Evolutionary conservation across 2,113 vertebrate genomes (phyloP), one percentile per base, ranked within the genome.

Genomic region (Saimiri boliviensis): DNA sequence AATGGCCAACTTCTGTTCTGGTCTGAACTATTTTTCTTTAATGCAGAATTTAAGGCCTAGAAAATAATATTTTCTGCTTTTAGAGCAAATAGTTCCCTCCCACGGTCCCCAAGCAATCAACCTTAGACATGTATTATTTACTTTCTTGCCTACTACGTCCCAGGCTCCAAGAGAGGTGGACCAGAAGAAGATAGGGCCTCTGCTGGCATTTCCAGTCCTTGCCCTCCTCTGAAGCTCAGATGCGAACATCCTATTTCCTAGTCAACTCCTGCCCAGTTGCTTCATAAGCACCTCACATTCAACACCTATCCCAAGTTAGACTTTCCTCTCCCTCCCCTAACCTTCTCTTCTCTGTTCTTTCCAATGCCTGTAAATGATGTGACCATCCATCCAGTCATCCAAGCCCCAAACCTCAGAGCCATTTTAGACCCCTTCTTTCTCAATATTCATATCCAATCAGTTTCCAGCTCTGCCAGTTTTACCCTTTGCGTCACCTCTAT

Each of bases 31-130:
- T 73, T 96, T 91, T 85, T 93, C 73, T 80, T 7, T 89, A 80
- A 76, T 97, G 40, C 32, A 94, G 70, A 96, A 94, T 93, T 91
- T 84, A 91, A 97, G 9, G 86, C 86, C 84, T 52, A 89, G 80
- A 94, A 82, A 93, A 96, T 80, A 68, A 80, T 95, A 70, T 90
- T 94, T 76, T 76, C 82, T n/a, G 77, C 35, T 94, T 37, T n/a
- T 95, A 76, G n/a, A 95, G 70, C 76, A 83, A 82, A 86, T 77
- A 74, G 27, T 80, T 94, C 77, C 79, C 37, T 40, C 49, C 3
- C 2, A 35, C 14, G 5, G 21, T 23, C 49, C 45, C 1, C 9
- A 88, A 94, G 45, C 85, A 79, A 60, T 92, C 77, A 91, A 45
- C 54, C 86, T 96, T 86, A 76, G 92, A 25, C 32, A 66, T 60